Conservation (phyloP, 2,113 vertebrate species). For the Colaptes auratus region DNA sequence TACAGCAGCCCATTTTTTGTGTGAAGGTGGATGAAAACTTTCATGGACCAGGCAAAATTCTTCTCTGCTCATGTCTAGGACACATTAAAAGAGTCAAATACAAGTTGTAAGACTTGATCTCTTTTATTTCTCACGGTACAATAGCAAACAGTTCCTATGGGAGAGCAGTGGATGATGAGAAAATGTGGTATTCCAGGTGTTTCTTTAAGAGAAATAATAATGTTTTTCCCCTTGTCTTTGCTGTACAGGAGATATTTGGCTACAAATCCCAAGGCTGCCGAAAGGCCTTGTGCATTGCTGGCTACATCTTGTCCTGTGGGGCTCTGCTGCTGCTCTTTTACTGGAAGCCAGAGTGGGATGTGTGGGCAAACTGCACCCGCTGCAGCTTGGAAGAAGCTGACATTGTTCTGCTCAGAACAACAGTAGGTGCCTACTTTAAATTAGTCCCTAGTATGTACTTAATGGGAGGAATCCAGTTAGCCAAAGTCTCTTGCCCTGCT, state of each 20-base stretch:
- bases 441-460: not conserved
- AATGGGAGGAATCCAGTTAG: not conserved
- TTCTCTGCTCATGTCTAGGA: not conserved
- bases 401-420: conserved; percentile 74
- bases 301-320: conserved; percentile 77
- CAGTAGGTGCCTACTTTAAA: conserved; percentile 67
- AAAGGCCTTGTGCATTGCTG: conserved; percentile 71
- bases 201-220: not conserved
- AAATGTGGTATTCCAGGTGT: not conserved
- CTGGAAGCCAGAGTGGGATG: conserved; percentile 80
- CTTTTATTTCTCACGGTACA: not conserved
- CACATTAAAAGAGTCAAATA: not conserved
- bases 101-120: not conserved
- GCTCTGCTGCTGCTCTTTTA: conserved; percentile 77
- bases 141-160: not conserved
- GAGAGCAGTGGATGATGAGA: not conserved
- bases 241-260: conserved; percentile 79
- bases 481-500: not conserved
- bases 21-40: not conserved
- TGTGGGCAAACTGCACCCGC: conserved; percentile 73
- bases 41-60: not conserved
- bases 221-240: not conserved
- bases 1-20: not conserved
- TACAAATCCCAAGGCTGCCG: conserved; percentile 70
- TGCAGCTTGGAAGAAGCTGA: conserved; percentile 79